These are phyloP conservation scores for Smutsia gigantea DNA, from an alignment of 2,797 vertebrate species.

Conservation along the genomic window DNA sequence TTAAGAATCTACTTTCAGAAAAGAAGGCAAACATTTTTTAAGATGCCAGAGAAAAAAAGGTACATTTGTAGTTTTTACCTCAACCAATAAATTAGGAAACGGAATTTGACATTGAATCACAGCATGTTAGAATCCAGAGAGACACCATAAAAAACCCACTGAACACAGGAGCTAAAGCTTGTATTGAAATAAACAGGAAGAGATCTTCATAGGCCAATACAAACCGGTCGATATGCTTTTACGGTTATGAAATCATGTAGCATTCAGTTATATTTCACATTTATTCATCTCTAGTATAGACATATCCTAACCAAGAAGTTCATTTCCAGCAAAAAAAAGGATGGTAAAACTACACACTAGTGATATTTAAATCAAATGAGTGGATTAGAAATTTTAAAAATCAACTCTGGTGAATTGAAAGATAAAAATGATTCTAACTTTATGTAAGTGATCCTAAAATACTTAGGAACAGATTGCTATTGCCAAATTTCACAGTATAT, in stretches of 20 bases:
- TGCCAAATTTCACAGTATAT: background rate
- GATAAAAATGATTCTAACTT: background rate
- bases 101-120: background rate
- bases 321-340: background rate
- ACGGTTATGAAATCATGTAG: constrained; percentile 60
- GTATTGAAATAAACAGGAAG: constrained; percentile 32
- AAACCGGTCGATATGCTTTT: constrained; percentile 42
- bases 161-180: background rate
- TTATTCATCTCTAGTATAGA: constrained; percentile 53
- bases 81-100: background rate
- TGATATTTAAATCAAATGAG: constrained; percentile 27
- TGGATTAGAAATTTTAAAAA: background rate
- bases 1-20: background rate
- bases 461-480: background rate
- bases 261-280: constrained; percentile 41
- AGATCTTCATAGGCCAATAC: constrained; percentile 47
- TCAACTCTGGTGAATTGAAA: background rate
- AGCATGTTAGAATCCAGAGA: constrained; percentile 19
- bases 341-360: background rate
- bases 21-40: background rate
- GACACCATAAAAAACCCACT: background rate
- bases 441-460: background rate
- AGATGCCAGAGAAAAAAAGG: background rate
- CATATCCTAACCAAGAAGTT: background rate
- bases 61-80: background rate